Evolutionary conservation across 2,888 invertebrate species (phyloP), one percentile per base, ranked within the genome.

Genomic region (Drosophila nr. perissopoda): DNA sequence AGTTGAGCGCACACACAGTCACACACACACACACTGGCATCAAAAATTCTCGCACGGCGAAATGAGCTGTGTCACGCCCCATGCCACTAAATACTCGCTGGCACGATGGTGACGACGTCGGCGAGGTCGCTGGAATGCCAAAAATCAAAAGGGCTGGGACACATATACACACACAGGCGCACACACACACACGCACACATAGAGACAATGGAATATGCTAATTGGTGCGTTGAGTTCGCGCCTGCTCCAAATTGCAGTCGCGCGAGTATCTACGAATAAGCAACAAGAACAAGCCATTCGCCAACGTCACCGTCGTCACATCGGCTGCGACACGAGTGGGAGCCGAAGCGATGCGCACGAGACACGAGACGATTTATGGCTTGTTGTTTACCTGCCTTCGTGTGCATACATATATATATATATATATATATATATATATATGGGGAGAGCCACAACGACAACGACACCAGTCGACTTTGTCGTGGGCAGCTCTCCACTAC

Each of bases 311-410:
- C 56, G 27, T 29, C 63, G 54, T 33, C 53, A 45, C 86, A 86
- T 74, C 61, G 58, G 38, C 65, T 71, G 85, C 52, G 29, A 42
- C 36, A 42, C 89, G 90, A 91, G 86, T 72, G 77, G 69, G 71
- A 80, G 73, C 72, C 77, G 69, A 82, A 45, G 45, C 45, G 16
- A 25, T 45, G 72, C 74, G 69, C 77, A 69, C 69, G 78, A 81
- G 74, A 54, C 74, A 66, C 60, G 45, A 45, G 8, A 78, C 85
- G 89, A 91, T 91, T 92, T 91, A 91, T 91, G 90, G 86, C 87
- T 91, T 91, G 91, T 91, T 91, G 91, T 91, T 91, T 91, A 92
- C 92, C 92, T 92, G 92, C 80, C 80, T 73, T 76, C 82, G 91
- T 86, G 71, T 84, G 68, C 34, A 45, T 36, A 13, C 5, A 34